A percentile compares a stretch with the other conserved stretches of the same genome.
These are phyloP conservation scores for Pollenia amentaria DNA, from an alignment of 2,888 invertebrate species.

Conservation along the genomic window DNA sequence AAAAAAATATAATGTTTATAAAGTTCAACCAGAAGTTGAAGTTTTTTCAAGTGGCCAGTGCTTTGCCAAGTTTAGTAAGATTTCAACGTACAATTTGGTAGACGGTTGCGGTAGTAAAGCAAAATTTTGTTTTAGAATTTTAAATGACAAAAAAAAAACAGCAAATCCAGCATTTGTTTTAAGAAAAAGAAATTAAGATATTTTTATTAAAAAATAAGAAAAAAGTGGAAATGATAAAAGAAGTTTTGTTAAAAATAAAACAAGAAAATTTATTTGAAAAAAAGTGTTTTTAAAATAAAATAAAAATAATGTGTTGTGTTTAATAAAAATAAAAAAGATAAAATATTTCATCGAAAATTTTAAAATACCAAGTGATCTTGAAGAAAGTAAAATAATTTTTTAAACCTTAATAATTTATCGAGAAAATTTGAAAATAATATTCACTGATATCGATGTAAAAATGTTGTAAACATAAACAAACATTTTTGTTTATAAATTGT, in stretches of 20 bases:
- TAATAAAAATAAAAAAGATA: constrained; percentile 12
- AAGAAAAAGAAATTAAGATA: too few relatives aligned
- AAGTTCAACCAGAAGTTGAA: constrained; percentile 72
- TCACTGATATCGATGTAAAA: too few relatives aligned
- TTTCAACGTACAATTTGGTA: constrained; percentile 69
- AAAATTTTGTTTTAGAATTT: constrained; percentile 4
- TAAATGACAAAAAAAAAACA: constrained; percentile 28
- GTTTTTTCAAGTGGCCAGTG: constrained; percentile 66
- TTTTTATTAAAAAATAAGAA: constrained; percentile 6
- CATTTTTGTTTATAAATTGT: too few relatives aligned
- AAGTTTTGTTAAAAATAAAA: background rate
- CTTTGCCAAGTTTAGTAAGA: constrained; percentile 73
- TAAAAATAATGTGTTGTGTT: background rate
- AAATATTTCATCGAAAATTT: background rate
- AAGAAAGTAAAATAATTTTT: too few relatives aligned
- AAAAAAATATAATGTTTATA: constrained; percentile 36
- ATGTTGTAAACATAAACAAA: too few relatives aligned
- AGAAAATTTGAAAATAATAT: too few relatives aligned
- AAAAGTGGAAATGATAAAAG: constrained; percentile 2
- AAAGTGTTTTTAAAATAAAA: constrained; percentile 18
- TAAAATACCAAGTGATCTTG: too few relatives aligned
- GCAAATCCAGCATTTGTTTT: background rate
- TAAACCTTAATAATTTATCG: too few relatives aligned
- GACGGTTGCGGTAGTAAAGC: constrained; percentile 68
- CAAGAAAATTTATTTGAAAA: background rate